These are phyloP conservation scores for Eupithecia abbreviata DNA, from an alignment of 2,888 invertebrate species.

Conservation along the genomic window DNA sequence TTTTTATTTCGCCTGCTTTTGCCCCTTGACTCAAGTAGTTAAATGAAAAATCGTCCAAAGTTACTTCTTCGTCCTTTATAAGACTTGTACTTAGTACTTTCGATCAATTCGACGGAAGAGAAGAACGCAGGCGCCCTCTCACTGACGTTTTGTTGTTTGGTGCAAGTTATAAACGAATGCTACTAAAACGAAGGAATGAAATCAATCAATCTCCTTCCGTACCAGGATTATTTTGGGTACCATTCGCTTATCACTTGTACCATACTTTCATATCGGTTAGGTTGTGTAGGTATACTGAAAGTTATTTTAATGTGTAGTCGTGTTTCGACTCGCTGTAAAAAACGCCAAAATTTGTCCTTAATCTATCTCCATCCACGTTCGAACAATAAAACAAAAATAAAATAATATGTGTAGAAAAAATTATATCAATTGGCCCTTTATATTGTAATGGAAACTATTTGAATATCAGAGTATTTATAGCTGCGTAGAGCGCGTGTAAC, in stretches of 20 bases:
- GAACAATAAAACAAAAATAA: constrained; percentile 72
- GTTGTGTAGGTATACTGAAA: constrained; percentile 69
- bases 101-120: constrained; percentile 63
- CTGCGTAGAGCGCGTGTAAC: constrained; percentile 67
- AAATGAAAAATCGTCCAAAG: constrained; percentile 78
- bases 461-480: constrained; percentile 65
- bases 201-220: background rate
- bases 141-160: constrained; percentile 32
- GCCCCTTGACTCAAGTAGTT: constrained; percentile 61
- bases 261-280: constrained; percentile 65
- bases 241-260: constrained; percentile 61
- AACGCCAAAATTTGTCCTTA: constrained; percentile 69
- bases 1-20: constrained; percentile 64
- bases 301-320: constrained; percentile 65
- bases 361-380: constrained; percentile 80
- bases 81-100: constrained; percentile 82
- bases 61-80: constrained; percentile 82
- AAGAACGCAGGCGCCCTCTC: constrained; percentile 47
- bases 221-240: background rate
- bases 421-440: constrained; percentile 39
- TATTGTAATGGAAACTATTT: constrained; percentile 45
- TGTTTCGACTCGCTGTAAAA: constrained; percentile 65
- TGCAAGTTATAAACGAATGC: constrained; percentile 37
- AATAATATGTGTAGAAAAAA: constrained; percentile 38
- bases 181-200: background rate